A percentile compares a stretch with the other conserved stretches of the same genome.
These are phyloP conservation scores for Gryllus bimaculatus DNA, from an alignment of 1,140 invertebrate species.

Conservation along the genomic window DNA sequence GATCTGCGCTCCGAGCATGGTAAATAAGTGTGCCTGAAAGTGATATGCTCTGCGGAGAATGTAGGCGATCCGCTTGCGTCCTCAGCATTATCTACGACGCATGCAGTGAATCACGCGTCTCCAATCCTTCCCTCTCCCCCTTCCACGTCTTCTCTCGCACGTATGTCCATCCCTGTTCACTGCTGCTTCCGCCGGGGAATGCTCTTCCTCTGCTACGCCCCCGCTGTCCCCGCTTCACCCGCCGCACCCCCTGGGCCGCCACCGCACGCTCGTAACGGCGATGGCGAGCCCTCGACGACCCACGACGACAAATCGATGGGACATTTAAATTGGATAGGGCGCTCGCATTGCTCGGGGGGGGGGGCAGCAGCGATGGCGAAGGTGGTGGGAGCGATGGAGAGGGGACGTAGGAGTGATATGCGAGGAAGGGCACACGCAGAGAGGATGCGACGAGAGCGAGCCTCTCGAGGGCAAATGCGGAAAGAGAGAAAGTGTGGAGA, in stretches of 20 bases:
- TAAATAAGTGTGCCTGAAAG: constrained; percentile 25
- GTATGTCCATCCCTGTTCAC: not conserved
- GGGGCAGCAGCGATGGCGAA: no score
- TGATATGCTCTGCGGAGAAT: constrained; percentile 26
- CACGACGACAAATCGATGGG: no score
- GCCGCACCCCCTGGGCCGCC: not conserved
- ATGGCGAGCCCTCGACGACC: no score
- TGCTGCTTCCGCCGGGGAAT: not conserved
- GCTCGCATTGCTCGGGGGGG: no score
- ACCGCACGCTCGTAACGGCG: not conserved
- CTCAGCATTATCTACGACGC: constrained; percentile 22
- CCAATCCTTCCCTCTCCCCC: not conserved
- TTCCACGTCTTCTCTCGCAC: not conserved
- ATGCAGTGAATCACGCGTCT: constrained; percentile 10
- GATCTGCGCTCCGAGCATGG: constrained; percentile 22
- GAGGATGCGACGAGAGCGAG: no score
- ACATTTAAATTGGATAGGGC: no score
- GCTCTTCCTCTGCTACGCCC: not conserved
- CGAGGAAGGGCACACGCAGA: no score
- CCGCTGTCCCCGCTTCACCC: no score
- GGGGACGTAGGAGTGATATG: no score
- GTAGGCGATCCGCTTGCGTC: constrained; percentile 24
- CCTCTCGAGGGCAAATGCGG: no score
- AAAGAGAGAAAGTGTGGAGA: no score
- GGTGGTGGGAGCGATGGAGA: no score